Evolutionary conservation across 2,888 invertebrate species (phyloP).

Genomic region (Mesorhabditis spiculigera): DNA sequence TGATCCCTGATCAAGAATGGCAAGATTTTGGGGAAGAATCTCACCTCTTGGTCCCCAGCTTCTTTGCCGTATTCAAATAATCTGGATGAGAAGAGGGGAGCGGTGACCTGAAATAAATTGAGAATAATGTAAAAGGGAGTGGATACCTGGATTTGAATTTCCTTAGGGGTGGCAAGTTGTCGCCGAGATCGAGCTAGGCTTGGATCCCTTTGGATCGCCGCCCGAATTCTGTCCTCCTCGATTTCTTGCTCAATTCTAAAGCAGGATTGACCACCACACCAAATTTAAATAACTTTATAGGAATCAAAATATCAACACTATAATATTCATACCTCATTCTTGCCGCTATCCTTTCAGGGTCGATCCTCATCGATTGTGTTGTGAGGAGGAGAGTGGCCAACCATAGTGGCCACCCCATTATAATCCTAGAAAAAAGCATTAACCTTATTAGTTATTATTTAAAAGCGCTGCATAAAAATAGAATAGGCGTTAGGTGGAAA

Average conservation of each 20-base stretch:
- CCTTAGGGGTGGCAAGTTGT: slow-evolving; percentile 15
- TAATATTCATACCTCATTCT: slow-evolving; percentile 37
- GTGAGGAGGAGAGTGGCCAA: neutral
- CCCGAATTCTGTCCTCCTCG: slow-evolving; percentile 55
- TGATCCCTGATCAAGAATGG: too few relatives aligned
- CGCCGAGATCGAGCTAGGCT: slow-evolving; percentile 6
- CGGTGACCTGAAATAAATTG: slow-evolving; percentile 57
- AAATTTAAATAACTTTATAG: too few relatives aligned
- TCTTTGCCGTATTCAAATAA: slow-evolving; percentile 55
- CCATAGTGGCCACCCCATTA: slow-evolving; percentile 1
- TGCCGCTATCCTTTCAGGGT: slow-evolving; percentile 51
- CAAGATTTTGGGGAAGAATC: too few relatives aligned
- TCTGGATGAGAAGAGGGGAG: slow-evolving; percentile 56
- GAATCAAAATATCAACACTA: too few relatives aligned
- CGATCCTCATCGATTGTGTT: slow-evolving; percentile 34
- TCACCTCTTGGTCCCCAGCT: slow-evolving; percentile 45
- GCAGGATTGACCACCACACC: too few relatives aligned
- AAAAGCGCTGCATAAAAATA: too few relatives aligned
- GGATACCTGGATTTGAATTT: slow-evolving; percentile 9
- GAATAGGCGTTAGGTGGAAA: too few relatives aligned
- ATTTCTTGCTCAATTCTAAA: slow-evolving; percentile 39
- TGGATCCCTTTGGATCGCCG: slow-evolving; percentile 10
- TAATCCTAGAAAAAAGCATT: too few relatives aligned
- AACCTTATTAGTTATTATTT: too few relatives aligned
- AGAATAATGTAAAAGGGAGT: too few relatives aligned